A percentile compares a stretch with the other conserved stretches of the same genome.
phyloP scores from a whole-genome alignment of 1,140 invertebrate species.

The Zophobas morio region DNA sequence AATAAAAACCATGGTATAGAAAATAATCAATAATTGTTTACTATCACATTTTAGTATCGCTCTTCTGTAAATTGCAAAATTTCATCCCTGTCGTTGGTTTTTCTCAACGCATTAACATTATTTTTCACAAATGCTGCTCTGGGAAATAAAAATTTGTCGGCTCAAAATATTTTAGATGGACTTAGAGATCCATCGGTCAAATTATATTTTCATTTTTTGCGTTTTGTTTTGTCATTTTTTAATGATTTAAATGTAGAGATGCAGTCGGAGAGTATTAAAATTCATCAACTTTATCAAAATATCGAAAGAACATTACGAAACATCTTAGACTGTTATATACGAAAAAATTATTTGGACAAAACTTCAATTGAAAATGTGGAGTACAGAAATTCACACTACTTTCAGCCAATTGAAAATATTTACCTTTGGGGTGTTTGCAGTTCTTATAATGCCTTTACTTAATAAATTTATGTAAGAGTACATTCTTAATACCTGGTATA shows the following conservation, averaged over 20 bases:
- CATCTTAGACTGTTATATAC: constrained; percentile 14
- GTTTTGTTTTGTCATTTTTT: constrained; percentile 27
- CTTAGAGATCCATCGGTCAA: constrained; percentile 15
- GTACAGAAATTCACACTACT: constrained; percentile 7
- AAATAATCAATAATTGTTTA: no score
- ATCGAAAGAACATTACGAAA: neutral
- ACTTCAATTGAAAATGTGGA: neutral
- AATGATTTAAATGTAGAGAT: constrained; percentile 17
- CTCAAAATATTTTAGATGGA: constrained; percentile 1
- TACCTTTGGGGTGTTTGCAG: constrained; percentile 1
- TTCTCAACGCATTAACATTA: constrained; percentile 44
- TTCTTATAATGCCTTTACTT: no score
- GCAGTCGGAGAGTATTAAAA: constrained; percentile 22
- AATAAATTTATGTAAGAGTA: no score
- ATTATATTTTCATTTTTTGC: constrained; percentile 29
- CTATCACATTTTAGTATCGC: no score
- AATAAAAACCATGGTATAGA: no score
- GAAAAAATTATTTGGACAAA: constrained; percentile 22
- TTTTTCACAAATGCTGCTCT: constrained; percentile 43
- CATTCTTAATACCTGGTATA: no score
- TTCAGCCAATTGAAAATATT: constrained; percentile 12
- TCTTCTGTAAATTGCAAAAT: no score
- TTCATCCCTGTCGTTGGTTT: no score
- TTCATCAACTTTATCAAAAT: constrained; percentile 3
- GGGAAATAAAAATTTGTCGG: neutral